Conservation (phyloP, 2,888 invertebrate genomes). For the Ischnus inquisitorius region DNA sequence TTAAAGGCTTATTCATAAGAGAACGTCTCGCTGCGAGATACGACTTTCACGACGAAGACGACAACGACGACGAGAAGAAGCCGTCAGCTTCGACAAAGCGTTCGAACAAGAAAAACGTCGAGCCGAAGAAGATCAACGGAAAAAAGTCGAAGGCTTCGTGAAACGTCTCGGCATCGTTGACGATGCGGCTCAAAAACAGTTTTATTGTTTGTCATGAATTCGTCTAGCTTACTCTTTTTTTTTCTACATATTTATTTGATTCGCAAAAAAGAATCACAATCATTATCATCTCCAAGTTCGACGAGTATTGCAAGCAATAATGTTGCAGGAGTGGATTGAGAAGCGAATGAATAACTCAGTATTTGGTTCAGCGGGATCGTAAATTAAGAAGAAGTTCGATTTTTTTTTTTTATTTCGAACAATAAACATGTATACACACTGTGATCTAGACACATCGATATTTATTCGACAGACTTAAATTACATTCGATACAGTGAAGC, state of each 20-base stretch:
- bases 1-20: conserved; percentile 92
- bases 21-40: conserved; percentile 92
- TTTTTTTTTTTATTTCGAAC: conserved; percentile 38
- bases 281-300: neutral
- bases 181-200: neutral
- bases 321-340: conserved; percentile 12
- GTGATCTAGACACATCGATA: conserved; percentile 44
- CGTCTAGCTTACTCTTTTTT: neutral
- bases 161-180: conserved; percentile 12
- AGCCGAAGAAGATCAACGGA: conserved; percentile 47
- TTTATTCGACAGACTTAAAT: conserved; percentile 6
- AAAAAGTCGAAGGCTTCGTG: conserved; percentile 56
- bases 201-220: neutral
- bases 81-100: conserved; percentile 43
- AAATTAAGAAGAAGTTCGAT: neutral
- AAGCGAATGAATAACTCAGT: conserved; percentile 8
- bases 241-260: conserved; percentile 49
- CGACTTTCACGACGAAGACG: conserved; percentile 86
- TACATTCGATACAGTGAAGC: neutral
- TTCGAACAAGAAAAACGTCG: conserved; percentile 16
- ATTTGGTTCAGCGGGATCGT: conserved; percentile 16
- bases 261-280: neutral
- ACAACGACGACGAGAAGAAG: conserved; percentile 80
- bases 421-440: conserved; percentile 46
- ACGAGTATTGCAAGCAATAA: conserved; percentile 13